Percentiles rank a stretch among this genome's conserved stretches.
These are phyloP conservation scores for Xanthorhoe spadicearia DNA, from an alignment of 2,888 invertebrate genomes.

Conservation along the genomic window DNA sequence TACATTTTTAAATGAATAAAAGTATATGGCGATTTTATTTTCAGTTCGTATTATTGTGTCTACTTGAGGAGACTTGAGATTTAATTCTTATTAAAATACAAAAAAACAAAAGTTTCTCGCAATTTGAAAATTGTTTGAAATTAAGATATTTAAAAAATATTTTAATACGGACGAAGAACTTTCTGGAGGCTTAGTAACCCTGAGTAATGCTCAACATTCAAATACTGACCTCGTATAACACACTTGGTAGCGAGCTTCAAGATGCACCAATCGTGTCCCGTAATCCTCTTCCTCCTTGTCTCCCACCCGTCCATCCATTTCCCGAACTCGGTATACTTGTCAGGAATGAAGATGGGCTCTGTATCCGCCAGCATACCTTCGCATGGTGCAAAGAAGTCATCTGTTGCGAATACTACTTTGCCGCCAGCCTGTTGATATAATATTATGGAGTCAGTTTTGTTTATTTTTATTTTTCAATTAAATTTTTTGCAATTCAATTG, in stretches of 20 bases:
- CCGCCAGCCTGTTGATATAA: slow-evolving; percentile 79
- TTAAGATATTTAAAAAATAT: too few relatives aligned
- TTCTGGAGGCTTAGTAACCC: too few relatives aligned
- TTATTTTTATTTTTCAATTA: neutral
- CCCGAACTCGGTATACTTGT: slow-evolving; percentile 85
- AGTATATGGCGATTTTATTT: neutral
- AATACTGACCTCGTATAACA: slow-evolving; percentile 73
- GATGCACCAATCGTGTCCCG: slow-evolving; percentile 87
- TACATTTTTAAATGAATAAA: neutral
- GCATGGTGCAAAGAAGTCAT: slow-evolving; percentile 87
- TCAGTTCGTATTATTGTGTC: too few relatives aligned
- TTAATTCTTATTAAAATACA: too few relatives aligned
- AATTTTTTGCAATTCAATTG: too few relatives aligned
- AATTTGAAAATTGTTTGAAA: too few relatives aligned
- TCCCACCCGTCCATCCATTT: slow-evolving; percentile 91
- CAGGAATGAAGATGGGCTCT: slow-evolving; percentile 83
- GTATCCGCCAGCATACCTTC: slow-evolving; percentile 84
- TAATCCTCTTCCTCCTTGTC: slow-evolving; percentile 84
- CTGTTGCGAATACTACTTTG: slow-evolving; percentile 85
- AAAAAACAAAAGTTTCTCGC: too few relatives aligned
- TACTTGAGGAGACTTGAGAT: too few relatives aligned
- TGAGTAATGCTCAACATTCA: neutral
- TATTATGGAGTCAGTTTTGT: neutral
- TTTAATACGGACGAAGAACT: too few relatives aligned
- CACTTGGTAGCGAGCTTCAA: slow-evolving; percentile 84